Conservation (phyloP, 2,888 invertebrate species). For the Encarsia formosa region DNA sequence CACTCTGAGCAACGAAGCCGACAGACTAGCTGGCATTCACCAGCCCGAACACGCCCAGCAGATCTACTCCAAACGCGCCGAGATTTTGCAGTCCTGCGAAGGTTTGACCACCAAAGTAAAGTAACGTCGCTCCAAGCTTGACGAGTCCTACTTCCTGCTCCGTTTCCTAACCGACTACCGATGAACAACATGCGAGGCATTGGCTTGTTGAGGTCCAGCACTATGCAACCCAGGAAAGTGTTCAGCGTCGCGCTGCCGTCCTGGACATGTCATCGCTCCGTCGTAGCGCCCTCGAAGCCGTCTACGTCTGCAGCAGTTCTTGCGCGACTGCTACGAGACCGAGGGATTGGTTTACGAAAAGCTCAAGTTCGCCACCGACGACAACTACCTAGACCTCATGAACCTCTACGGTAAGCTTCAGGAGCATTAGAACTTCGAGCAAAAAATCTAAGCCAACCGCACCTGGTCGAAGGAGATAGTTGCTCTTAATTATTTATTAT, state of each 20-base stretch:
- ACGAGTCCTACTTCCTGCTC: slow-evolving; percentile 92
- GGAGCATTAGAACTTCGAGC: slow-evolving; percentile 98
- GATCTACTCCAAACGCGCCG: slow-evolving; percentile 85
- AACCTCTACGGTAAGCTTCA: slow-evolving; percentile 97
- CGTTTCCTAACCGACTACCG: slow-evolving; percentile 96
- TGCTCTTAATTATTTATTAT: too few species aligned
- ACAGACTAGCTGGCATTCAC: slow-evolving; percentile 87
- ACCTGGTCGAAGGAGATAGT: slow-evolving; percentile 93
- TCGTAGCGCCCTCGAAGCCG: slow-evolving; percentile 85
- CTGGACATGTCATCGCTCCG: slow-evolving; percentile 86
- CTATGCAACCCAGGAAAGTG: slow-evolving; percentile 97
- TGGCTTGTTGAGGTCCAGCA: slow-evolving; percentile 95
- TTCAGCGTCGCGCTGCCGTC: slow-evolving; percentile 82
- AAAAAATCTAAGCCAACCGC: slow-evolving; percentile 94
- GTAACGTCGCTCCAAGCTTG: slow-evolving; percentile 84
- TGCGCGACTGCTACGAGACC: slow-evolving; percentile 97
- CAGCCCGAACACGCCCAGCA: slow-evolving; percentile 84
- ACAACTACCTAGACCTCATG: slow-evolving; percentile 93
- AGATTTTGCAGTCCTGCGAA: slow-evolving; percentile 93
- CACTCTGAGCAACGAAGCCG: slow-evolving; percentile 87
- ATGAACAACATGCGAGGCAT: slow-evolving; percentile 96
- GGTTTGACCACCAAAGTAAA: slow-evolving; percentile 86
- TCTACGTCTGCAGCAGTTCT: slow-evolving; percentile 96
- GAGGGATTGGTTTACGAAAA: slow-evolving; percentile 99
- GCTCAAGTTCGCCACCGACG: slow-evolving; percentile 92